These are phyloP conservation scores for Scortum barcoo DNA, from an alignment of 2,113 vertebrate genomes.

Conservation along the genomic window DNA sequence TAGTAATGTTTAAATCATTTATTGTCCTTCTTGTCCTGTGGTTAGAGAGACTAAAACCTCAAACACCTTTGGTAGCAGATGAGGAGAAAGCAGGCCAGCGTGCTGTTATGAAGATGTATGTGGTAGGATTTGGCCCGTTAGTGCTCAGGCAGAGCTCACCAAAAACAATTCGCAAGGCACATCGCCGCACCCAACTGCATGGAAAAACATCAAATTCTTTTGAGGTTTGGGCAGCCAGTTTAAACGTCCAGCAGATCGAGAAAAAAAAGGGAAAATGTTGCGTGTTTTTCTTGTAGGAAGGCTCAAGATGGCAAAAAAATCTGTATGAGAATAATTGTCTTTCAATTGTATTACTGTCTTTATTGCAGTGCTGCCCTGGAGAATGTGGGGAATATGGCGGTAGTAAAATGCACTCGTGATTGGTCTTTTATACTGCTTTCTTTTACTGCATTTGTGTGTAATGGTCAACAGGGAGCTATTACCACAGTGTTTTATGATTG, in stretches of 20 bases:
- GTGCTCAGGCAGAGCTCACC: constrained; percentile 21
- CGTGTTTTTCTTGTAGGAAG: neutral
- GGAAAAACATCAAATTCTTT: constrained; percentile 5
- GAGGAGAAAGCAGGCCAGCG: neutral
- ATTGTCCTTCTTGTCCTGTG: neutral
- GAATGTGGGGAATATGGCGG: neutral
- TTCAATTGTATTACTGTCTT: constrained; percentile 10
- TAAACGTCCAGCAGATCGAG: constrained; percentile 20
- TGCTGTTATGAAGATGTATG: constrained; percentile 50
- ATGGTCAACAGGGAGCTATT: constrained; percentile 23
- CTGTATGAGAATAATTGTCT: constrained; percentile 29
- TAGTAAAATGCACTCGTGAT: constrained; percentile 27
- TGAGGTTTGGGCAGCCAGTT: constrained; percentile 28
- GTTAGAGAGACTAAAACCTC: neutral
- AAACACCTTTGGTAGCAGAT: neutral
- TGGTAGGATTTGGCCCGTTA: constrained; percentile 14
- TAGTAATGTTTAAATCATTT: neutral
- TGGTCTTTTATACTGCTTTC: constrained; percentile 24
- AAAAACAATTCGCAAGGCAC: constrained; percentile 26
- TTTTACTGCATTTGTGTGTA: constrained; percentile 31
- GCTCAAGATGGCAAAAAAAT: neutral
- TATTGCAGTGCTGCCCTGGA: constrained; percentile 20
- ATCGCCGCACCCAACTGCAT: neutral
- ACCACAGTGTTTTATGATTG: constrained; percentile 33
- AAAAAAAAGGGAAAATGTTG: neutral